A percentile compares a stretch with the other conserved stretches of the same genome.
phyloP scores from a whole-genome alignment of 2,113 vertebrate genomes.

The Sakesphorus luctuosus region DNA sequence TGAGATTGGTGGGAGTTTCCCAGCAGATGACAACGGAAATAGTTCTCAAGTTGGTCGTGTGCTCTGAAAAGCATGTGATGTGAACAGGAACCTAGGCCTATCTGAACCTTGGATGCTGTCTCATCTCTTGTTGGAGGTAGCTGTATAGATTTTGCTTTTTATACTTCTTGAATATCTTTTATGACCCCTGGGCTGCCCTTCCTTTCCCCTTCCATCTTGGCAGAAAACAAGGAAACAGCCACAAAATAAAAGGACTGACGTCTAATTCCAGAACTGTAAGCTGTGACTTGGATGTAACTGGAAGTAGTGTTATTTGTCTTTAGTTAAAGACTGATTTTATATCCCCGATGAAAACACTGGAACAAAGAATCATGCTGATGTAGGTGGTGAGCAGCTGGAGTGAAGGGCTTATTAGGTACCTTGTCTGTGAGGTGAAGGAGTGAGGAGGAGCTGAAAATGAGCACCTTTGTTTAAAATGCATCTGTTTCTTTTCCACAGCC shows the following conservation, averaged over 20 bases:
- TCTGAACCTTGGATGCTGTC: neutral
- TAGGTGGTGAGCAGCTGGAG: neutral
- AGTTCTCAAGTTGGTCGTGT: neutral
- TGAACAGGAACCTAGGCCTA: neutral
- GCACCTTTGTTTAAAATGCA: neutral
- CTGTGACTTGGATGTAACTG: neutral
- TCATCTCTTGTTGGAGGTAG: neutral
- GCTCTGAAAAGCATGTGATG: neutral
- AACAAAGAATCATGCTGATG: neutral
- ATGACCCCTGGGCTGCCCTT: neutral
- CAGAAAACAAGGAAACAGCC: neutral
- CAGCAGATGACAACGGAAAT: neutral
- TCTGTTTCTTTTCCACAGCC: neutral
- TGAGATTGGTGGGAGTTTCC: neutral
- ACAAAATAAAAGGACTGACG: neutral
- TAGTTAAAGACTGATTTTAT: constrained; percentile 39
- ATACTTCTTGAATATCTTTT: neutral
- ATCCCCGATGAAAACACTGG: neutral
- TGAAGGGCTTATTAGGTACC: neutral
- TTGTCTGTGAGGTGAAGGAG: neutral
- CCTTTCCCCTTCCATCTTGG: neutral
- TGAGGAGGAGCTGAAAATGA: neutral
- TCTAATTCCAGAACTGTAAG: neutral
- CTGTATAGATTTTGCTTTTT: neutral
- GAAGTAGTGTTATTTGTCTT: constrained; percentile 2